A percentile compares a stretch with the other conserved stretches of the same genome.
These are phyloP conservation scores for Acrocyrtus sp. DNA, from an alignment of 2,888 invertebrate species.

Conservation along the genomic window DNA sequence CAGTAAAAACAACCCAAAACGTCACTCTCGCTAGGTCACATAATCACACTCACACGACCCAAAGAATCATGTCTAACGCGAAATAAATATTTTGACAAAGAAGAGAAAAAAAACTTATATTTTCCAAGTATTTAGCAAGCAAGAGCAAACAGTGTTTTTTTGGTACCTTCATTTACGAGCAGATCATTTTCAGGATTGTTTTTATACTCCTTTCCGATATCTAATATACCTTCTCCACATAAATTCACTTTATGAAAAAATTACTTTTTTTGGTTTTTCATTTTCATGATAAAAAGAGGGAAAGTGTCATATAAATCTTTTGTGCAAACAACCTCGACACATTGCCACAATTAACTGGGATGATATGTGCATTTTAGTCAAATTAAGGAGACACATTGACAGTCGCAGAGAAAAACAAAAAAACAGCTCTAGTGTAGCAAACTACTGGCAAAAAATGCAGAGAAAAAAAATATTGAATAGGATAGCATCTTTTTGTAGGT, in stretches of 20 bases:
- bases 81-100: neutral
- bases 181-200: neutral
- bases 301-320: slow-evolving; percentile 48
- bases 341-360: slow-evolving; percentile 47
- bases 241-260: too few relatives aligned
- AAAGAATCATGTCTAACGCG: slow-evolving; percentile 19
- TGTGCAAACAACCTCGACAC: slow-evolving; percentile 49
- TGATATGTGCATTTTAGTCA: slow-evolving; percentile 4
- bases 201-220: too few relatives aligned
- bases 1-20: slow-evolving; percentile 36
- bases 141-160: too few relatives aligned
- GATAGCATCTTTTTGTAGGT: too few relatives aligned
- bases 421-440: neutral
- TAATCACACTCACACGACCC: slow-evolving; percentile 43
- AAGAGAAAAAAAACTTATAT: too few relatives aligned
- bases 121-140: neutral
- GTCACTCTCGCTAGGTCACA: slow-evolving; percentile 3
- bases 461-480: neutral
- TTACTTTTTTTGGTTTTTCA: neutral
- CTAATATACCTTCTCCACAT: too few relatives aligned
- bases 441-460: neutral
- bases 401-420: neutral
- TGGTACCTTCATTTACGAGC: neutral
- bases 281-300: slow-evolving; percentile 17
- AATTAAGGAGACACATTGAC: neutral